phyloP scores from a whole-genome alignment of 2,797 vertebrate species.

The Mormyrops attenuatus region DNA sequence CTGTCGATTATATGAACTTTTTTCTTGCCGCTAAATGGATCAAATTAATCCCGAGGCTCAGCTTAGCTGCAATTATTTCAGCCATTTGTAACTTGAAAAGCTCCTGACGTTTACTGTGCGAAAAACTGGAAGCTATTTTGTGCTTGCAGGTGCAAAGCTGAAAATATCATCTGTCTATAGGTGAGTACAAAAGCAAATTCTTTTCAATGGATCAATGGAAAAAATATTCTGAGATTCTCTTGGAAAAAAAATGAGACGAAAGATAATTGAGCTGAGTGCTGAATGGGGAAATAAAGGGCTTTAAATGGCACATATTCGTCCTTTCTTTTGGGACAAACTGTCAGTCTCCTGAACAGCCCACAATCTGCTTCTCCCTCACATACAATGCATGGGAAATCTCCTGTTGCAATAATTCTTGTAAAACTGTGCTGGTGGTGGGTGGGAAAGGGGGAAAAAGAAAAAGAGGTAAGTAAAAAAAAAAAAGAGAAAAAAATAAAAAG shows the following conservation, averaged over 20 bases:
- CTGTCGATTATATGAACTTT: background rate
- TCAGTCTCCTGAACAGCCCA: background rate
- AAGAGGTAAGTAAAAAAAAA: no score
- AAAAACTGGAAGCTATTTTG: background rate
- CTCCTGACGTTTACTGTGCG: constrained; percentile 7
- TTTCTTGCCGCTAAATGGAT: background rate
- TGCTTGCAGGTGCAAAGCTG: constrained; percentile 17
- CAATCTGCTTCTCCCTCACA: background rate
- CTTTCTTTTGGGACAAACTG: background rate
- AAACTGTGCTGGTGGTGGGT: background rate
- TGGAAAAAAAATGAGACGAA: background rate
- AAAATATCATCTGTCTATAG: background rate
- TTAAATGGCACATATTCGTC: background rate
- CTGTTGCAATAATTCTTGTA: no score
- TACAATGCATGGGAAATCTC: background rate
- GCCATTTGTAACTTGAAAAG: constrained; percentile 19
- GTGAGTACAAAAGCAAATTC: constrained; percentile 13
- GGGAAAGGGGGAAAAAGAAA: background rate
- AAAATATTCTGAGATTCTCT: background rate
- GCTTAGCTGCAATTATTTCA: constrained; percentile 9
- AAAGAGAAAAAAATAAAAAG: no score
- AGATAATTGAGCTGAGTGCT: background rate
- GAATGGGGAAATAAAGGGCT: background rate
- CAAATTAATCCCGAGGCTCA: background rate
- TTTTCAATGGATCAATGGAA: constrained; percentile 16